Conservation (phyloP, 2,888 invertebrate genomes). For the Ophion ellenae region DNA sequence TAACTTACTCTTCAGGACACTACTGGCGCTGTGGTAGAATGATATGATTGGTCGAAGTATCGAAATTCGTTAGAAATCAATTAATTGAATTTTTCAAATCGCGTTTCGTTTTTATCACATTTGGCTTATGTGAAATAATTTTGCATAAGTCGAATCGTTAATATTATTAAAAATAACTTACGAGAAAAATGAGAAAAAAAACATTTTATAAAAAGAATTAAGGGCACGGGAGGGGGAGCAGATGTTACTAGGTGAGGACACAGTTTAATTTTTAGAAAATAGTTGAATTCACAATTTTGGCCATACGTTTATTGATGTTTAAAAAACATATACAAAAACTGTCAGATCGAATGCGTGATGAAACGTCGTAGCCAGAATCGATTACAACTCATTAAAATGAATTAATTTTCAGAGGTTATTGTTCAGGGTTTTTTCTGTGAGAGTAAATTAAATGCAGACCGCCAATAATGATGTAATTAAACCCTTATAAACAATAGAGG, state of each 20-base stretch:
- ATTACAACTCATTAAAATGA: too few species aligned
- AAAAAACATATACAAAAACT: background rate
- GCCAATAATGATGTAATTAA: too few species aligned
- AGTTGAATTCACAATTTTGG: background rate
- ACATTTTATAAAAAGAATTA: background rate
- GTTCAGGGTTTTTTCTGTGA: too few species aligned
- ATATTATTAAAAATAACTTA: constrained; percentile 6
- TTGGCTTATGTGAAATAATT: constrained; percentile 11
- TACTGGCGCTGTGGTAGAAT: constrained; percentile 10
- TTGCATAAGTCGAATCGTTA: constrained; percentile 2
- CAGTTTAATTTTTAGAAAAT: background rate
- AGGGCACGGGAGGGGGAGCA: background rate
- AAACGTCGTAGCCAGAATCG: background rate
- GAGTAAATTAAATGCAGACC: too few species aligned
- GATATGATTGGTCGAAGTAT: background rate
- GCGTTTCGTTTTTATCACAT: constrained; percentile 13
- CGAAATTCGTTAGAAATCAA: constrained; percentile 10
- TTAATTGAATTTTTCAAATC: constrained; percentile 6
- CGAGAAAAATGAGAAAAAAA: background rate
- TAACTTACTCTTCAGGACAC: background rate
- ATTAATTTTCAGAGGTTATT: too few species aligned
- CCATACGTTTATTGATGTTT: background rate
- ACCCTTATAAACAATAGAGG: too few species aligned
- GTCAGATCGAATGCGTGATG: constrained; percentile 2
- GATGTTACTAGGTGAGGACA: constrained; percentile 2